Evolutionary conservation across 2,888 invertebrate genomes (phyloP), one percentile per base, ranked within the genome.

Genomic region (Theretra japonica): DNA sequence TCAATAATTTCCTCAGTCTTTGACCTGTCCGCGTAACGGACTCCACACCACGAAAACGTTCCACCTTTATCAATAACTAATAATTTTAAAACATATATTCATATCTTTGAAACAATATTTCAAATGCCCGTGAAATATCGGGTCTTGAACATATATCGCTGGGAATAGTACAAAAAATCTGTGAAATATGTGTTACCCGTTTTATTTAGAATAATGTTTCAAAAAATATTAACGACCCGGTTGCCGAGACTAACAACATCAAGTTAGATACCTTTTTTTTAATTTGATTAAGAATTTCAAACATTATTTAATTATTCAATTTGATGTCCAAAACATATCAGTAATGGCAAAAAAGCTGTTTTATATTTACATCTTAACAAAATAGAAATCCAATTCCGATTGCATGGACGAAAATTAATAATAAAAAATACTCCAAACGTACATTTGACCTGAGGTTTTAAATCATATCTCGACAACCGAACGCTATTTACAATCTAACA

Each of bases 1-100:
- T 79, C 75, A 81, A 82, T 82, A 82, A 84, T 83, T 87, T 83
- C 83, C 80, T 88, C 88, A 88, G 88, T 88, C 88, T 87, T 88
- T 78, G 80, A 76, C 76, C 79, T 79, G 73, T 75, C 79, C 80
- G 75, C 25, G 48, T 68, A 60, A 70, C 65, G 74, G 76, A 72
- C 75, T 71, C 75, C 74, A 79, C 75, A 75, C 79, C 76, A 62
- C 70, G 65, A 70, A 72, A 72, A 71, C 73, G 65, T 73, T 72
- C 73, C 72, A 77, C 73, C 71, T 72, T 59, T 75, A 28, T 28
- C 4, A 28, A 73, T 69, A 70, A 72, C 60, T 68, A 15, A 15
- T 15, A 28, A 48, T 68, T 25, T 56, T 56, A 56, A 19, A 21
- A 56, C 21, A 69, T 21, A 50, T 68, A 19, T 4, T 30, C 15